phyloP scores from a whole-genome alignment of 1,140 invertebrate genomes.

The Brachionus rotundiformis region DNA sequence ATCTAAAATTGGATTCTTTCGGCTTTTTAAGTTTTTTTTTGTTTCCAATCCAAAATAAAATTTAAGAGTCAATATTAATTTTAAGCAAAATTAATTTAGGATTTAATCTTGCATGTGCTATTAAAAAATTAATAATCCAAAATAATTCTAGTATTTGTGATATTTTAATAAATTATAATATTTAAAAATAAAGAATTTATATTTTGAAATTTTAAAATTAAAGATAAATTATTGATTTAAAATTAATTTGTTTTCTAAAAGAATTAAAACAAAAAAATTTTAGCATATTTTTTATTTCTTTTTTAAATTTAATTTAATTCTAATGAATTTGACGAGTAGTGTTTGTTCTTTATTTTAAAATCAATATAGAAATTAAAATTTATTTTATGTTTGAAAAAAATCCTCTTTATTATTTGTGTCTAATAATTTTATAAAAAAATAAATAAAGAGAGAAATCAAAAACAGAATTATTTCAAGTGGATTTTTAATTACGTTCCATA shows the following conservation, averaged over 20 bases:
- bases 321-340: not conserved
- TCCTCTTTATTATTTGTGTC: not conserved
- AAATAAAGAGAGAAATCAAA: not conserved
- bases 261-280: too few relatives aligned
- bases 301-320: not conserved
- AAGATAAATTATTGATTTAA: not conserved
- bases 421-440: not conserved
- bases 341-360: constrained; percentile 16
- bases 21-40: too few relatives aligned
- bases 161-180: not conserved
- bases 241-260: too few relatives aligned
- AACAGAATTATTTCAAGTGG: not conserved
- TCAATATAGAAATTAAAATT: not conserved
- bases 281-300: not conserved
- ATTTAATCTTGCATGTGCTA: too few relatives aligned
- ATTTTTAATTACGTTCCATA: not conserved
- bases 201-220: not conserved
- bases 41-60: not conserved
- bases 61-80: not conserved
- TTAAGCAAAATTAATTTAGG: too few relatives aligned
- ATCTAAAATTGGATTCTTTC: too few relatives aligned
- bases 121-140: not conserved
- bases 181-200: not conserved
- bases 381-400: not conserved
- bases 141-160: not conserved